Percentiles rank a stretch among this genome's conserved stretches.
Conservation (phyloP, 2,888 invertebrate species). For the Idaea straminata region DNA sequence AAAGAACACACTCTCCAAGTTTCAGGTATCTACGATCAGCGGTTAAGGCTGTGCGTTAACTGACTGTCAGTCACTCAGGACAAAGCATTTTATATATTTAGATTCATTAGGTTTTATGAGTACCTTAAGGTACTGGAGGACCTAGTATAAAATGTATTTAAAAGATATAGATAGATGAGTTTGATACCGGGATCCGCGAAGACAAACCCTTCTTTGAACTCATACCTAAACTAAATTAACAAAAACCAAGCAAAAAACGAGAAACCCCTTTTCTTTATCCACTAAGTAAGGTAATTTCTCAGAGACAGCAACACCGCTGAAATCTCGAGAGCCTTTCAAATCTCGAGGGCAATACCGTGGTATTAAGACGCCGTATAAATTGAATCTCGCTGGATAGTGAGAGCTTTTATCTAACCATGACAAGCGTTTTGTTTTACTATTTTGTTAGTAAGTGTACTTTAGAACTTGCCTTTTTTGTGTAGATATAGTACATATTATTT, state of each 20-base stretch:
- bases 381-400: neutral
- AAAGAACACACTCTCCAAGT: no score
- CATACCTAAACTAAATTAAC: neutral
- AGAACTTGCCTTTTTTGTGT: neutral
- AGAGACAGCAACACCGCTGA: neutral
- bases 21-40: no score
- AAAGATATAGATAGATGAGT: no score
- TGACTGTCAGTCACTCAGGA: no score
- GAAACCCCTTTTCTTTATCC: neutral
- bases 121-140: no score
- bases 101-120: no score
- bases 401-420: neutral
- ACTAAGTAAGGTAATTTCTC: slow-evolving; percentile 1
- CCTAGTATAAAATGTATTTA: no score
- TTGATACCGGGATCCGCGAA: no score
- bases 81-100: no score
- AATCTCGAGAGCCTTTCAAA: neutral
- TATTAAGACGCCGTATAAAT: neutral
- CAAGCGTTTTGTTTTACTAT: neutral
- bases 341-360: neutral
- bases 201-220: no score
- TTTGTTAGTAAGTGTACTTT: neutral
- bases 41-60: no score
- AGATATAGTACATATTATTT: neutral
- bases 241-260: neutral